Base-by-base conservation (phyloP, 2,113 vertebrate genomes). In the Turnix velox region DNA sequence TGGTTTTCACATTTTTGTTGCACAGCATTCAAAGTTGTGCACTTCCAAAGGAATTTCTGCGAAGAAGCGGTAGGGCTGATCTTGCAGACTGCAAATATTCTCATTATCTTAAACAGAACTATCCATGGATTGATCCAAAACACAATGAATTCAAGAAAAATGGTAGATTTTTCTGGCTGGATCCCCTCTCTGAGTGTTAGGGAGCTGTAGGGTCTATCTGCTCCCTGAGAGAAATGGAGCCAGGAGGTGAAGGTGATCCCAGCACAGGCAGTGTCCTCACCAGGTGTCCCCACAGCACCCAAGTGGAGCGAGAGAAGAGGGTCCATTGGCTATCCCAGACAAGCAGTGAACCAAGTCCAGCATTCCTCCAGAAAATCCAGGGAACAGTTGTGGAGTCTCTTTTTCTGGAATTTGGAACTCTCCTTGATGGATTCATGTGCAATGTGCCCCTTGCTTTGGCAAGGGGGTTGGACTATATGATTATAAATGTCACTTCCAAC, bases 221-320 rank as follows among this genome's bases (percentile, higher is more conserved):
- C 35, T 83, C 35, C 25, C 23, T n/a, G 22, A n/a, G 30, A 57
- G 45, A 78, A 33, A 37, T 23, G 40, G 61, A 62, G 6, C 8
- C 0, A 0, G 39, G 66, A 88, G 43, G 35, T 4, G 3, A n/a
- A 45, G 24, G 43, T 91, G 54, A 76, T 49, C 35, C 27, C 43
- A 42, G 10, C 71, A 69, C 18, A 45, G 45, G n/a, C 45, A 59
- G n/a, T 45, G 43, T 45, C 39, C 39, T 87, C 49, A 57, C 54
- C 45, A n/a, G 19, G 62, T 52, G 65, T 46, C 42, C 49, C 49
- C 49, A 52, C 45, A 80, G 63, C 33, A 67, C 35, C 35, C 4
- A 0, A 55, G 27, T 5, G 2, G 27, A 33, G 10, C 40, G 43
- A 2, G 2, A n/a, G 42, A 55, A 11, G 19, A 46, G 43, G 9